phyloP scores from a whole-genome alignment of 2,113 vertebrate genomes.

The Pristiophorus japonicus region DNA sequence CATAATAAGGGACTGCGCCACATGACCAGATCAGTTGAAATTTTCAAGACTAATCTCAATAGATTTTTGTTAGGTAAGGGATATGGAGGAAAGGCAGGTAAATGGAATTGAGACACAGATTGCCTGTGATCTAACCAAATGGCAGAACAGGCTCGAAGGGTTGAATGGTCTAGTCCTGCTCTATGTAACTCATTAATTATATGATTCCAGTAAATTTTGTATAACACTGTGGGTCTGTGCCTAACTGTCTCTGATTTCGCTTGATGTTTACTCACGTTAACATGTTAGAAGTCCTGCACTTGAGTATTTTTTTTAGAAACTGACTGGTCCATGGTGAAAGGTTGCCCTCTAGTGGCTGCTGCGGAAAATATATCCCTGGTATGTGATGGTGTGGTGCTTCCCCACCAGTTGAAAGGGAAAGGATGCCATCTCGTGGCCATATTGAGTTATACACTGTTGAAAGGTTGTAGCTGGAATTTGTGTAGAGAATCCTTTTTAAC shows the following conservation, averaged over 20 bases:
- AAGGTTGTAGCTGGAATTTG: background rate
- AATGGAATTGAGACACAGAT: background rate
- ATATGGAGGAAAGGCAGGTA: background rate
- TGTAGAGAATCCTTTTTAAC: background rate
- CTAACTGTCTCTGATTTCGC: background rate
- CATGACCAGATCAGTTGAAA: background rate
- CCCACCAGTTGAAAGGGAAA: background rate
- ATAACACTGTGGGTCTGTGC: background rate
- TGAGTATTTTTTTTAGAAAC: background rate
- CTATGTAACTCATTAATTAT: background rate
- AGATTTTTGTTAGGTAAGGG: background rate
- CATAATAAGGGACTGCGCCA: background rate
- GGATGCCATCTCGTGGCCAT: constrained; percentile 11
- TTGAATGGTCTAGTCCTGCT: background rate
- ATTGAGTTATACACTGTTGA: background rate
- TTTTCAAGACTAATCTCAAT: background rate
- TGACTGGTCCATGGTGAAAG: background rate
- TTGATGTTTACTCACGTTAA: background rate
- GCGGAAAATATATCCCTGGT: too few relatives aligned
- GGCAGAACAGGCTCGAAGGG: background rate
- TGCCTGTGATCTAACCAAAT: background rate
- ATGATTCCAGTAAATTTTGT: background rate
- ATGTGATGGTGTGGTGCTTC: background rate
- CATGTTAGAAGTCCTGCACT: background rate
- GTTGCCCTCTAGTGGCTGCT: constrained; percentile 20